A percentile compares a stretch with the other conserved stretches of the same genome.
Conservation (phyloP, 2,888 invertebrate species). For the Falcaria lacertinaria region DNA sequence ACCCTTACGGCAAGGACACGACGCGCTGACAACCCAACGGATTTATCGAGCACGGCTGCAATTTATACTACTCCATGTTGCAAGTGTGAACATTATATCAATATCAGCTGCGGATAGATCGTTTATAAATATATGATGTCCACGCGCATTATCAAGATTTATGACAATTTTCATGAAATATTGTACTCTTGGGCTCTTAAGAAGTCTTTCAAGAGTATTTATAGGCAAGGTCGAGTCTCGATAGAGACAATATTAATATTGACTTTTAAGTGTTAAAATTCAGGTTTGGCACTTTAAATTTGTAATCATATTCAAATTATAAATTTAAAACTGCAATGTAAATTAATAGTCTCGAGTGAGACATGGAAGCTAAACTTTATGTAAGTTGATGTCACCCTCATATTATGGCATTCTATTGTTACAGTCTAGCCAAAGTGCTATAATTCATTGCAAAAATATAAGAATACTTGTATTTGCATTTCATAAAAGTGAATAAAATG, state of each 20-base stretch:
- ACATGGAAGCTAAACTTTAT: no score
- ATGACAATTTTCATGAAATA: constrained; percentile 32
- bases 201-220: constrained; percentile 5
- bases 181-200: constrained; percentile 8
- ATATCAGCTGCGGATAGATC: constrained; percentile 42
- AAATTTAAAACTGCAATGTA: no score
- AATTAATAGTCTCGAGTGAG: no score
- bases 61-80: constrained; percentile 24
- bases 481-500: constrained; percentile 15
- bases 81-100: constrained; percentile 63
- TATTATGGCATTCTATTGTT: background rate
- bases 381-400: no score
- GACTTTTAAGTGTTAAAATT: no score
- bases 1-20: constrained; percentile 24
- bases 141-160: constrained; percentile 32
- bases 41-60: constrained; percentile 34
- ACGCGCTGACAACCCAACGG: constrained; percentile 31
- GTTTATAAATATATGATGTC: constrained; percentile 44
- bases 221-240: background rate
- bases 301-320: no score
- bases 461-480: constrained; percentile 7
- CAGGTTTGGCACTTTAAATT: no score
- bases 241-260: background rate
- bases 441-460: background rate
- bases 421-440: background rate